phyloP scores from a whole-genome alignment of 2,888 invertebrate genomes.

The Rhingia rostrata region DNA sequence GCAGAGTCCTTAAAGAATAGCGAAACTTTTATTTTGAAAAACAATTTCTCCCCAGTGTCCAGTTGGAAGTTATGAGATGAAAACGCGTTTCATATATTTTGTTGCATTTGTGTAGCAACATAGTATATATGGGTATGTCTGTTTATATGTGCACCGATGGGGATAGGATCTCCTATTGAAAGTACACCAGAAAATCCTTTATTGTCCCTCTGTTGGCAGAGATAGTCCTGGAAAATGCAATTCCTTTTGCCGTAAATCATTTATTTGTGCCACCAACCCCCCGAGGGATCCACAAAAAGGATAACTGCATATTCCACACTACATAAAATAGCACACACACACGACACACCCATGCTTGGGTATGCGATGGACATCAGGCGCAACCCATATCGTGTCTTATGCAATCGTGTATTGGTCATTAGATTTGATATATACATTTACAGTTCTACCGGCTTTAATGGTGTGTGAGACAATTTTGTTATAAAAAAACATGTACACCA shows the following conservation, averaged over 20 bases:
- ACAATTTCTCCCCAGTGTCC: not conserved
- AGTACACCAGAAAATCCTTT: slow-evolving; percentile 37
- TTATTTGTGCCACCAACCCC: slow-evolving; percentile 9
- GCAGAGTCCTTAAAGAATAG: slow-evolving; percentile 25
- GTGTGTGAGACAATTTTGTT: slow-evolving; percentile 27
- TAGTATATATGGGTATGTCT: no score
- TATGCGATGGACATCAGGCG: not conserved
- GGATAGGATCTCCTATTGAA: not conserved
- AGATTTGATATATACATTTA: slow-evolving; percentile 28
- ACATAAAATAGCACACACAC: not conserved
- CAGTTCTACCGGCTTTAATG: slow-evolving; percentile 35
- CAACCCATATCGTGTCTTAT: slow-evolving; percentile 38
- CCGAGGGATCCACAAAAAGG: slow-evolving; percentile 3
- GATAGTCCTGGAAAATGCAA: slow-evolving; percentile 37
- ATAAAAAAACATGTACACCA: not conserved
- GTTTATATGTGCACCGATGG: no score
- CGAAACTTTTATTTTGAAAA: slow-evolving; percentile 15
- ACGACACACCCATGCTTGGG: not conserved
- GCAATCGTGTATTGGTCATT: slow-evolving; percentile 47
- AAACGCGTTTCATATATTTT: slow-evolving; percentile 11
- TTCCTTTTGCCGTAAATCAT: slow-evolving; percentile 30
- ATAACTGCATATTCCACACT: slow-evolving; percentile 37
- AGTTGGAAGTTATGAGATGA: not conserved
- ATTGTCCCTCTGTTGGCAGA: slow-evolving; percentile 24
- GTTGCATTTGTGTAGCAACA: not conserved